phyloP scores from a whole-genome alignment of 1,140 invertebrate species.

The Drosophila jambulina region DNA sequence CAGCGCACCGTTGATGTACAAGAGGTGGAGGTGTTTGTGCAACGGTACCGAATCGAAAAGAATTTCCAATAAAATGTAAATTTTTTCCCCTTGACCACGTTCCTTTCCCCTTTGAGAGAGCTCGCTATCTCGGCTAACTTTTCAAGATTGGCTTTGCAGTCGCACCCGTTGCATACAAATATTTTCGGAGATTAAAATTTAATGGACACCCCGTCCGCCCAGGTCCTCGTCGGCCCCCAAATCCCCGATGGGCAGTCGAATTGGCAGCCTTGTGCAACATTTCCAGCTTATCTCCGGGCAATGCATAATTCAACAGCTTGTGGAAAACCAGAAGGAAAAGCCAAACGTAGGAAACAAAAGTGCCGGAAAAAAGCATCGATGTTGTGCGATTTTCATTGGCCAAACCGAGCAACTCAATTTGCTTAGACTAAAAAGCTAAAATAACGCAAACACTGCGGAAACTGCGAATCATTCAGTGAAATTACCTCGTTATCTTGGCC shows the following conservation, averaged over 20 bases:
- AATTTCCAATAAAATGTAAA: conserved; percentile 48
- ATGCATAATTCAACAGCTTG: conserved; percentile 76
- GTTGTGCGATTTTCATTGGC: conserved; percentile 50
- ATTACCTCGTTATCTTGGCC: conserved; percentile 82
- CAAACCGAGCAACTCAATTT: conserved; percentile 50
- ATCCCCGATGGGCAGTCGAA: conserved; percentile 36
- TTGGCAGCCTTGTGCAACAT: conserved; percentile 60
- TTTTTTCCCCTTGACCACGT: conserved; percentile 33
- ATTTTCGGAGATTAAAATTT: conserved; percentile 68
- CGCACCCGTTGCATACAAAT: conserved; percentile 35
- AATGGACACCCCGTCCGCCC: conserved; percentile 39
- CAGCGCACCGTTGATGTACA: neutral
- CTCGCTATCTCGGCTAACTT: conserved; percentile 16
- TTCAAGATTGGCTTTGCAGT: conserved; percentile 27
- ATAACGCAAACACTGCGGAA: conserved; percentile 39
- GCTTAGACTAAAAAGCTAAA: conserved; percentile 52
- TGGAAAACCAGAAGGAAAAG: conserved; percentile 43
- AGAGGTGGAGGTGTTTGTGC: conserved; percentile 18
- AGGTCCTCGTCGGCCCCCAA: neutral
- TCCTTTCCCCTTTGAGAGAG: conserved; percentile 17
- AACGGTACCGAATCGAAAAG: conserved; percentile 23
- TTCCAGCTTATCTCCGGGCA: conserved; percentile 59
- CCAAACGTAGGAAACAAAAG: conserved; percentile 12
- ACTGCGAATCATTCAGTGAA: conserved; percentile 76
- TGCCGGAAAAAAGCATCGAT: conserved; percentile 32